These are phyloP conservation scores for Pherbina coryleti DNA, from an alignment of 2,888 invertebrate species.

Conservation along the genomic window DNA sequence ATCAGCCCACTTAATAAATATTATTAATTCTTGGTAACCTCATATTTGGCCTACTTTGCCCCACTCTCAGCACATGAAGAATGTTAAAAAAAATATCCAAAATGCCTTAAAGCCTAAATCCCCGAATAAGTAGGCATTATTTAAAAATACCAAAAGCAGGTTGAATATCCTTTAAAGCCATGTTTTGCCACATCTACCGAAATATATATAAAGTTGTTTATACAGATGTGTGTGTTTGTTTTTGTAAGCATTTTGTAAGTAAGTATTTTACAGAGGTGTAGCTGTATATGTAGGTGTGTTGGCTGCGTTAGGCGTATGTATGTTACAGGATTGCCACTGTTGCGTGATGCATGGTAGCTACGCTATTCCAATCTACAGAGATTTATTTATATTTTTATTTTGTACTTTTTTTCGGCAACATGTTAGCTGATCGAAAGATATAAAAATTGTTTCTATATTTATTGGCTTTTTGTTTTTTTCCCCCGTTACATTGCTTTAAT, in stretches of 20 bases:
- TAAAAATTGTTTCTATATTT: neutral
- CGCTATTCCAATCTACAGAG: neutral
- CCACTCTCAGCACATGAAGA: too few species aligned
- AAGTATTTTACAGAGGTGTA: neutral
- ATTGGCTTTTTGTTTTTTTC: neutral
- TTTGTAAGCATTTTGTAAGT: too few species aligned
- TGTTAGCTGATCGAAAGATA: conserved; percentile 10
- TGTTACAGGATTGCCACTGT: too few species aligned
- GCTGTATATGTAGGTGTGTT: too few species aligned
- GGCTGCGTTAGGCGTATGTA: too few species aligned
- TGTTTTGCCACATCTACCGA: too few species aligned
- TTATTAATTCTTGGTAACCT: too few species aligned
- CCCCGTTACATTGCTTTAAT: neutral
- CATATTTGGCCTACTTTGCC: too few species aligned
- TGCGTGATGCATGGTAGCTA: too few species aligned
- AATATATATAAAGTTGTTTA: neutral
- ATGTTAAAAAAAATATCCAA: neutral
- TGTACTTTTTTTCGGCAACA: neutral
- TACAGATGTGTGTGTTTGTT: neutral
- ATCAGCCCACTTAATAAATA: too few species aligned
- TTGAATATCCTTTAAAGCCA: too few species aligned
- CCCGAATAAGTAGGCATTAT: neutral
- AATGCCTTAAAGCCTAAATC: neutral
- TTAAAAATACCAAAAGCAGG: too few species aligned
- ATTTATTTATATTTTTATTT: neutral